Percentiles rank a stretch among this genome's conserved stretches.
Evolutionary conservation across 2,888 invertebrate genomes (phyloP).

Genomic region (Leptopterna dolabrata): DNA sequence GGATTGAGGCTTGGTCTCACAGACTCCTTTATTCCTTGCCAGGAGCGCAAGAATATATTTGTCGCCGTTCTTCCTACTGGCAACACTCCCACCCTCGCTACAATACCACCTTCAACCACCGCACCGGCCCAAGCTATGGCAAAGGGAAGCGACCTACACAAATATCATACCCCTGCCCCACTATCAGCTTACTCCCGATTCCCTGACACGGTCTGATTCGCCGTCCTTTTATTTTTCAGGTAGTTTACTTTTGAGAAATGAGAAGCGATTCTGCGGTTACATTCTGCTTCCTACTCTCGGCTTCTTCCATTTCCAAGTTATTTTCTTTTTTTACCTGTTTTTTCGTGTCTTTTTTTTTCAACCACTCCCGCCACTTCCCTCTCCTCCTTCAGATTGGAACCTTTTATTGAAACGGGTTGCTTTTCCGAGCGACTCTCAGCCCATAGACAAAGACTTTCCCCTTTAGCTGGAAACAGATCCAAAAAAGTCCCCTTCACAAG

Average conservation of each 20-base stretch:
- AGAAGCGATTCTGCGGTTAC: slow-evolving; percentile 17
- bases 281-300: slow-evolving; percentile 12
- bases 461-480: not conserved
- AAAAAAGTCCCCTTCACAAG: not conserved
- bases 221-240: slow-evolving; percentile 28
- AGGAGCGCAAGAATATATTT: slow-evolving; percentile 35
- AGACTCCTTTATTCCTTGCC: slow-evolving; percentile 45
- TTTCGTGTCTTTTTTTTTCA: not conserved
- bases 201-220: slow-evolving; percentile 28
- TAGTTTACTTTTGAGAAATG: slow-evolving; percentile 39
- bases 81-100: not conserved
- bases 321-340: not conserved
- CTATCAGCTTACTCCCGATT: slow-evolving; percentile 6
- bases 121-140: no score
- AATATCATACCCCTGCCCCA: not conserved
- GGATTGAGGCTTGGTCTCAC: slow-evolving; percentile 20
- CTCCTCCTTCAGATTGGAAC: not conserved
- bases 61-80: slow-evolving; percentile 29
- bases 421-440: not conserved
- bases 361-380: not conserved
- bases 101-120: not conserved
- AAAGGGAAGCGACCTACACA: slow-evolving; percentile 10
- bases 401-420: not conserved
- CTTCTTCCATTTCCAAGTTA: not conserved
- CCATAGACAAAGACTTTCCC: slow-evolving; percentile 1